Evolutionary conservation across 2,888 invertebrate genomes (phyloP), one percentile per base, ranked within the genome.

Genomic region (Dryobota labecula): DNA sequence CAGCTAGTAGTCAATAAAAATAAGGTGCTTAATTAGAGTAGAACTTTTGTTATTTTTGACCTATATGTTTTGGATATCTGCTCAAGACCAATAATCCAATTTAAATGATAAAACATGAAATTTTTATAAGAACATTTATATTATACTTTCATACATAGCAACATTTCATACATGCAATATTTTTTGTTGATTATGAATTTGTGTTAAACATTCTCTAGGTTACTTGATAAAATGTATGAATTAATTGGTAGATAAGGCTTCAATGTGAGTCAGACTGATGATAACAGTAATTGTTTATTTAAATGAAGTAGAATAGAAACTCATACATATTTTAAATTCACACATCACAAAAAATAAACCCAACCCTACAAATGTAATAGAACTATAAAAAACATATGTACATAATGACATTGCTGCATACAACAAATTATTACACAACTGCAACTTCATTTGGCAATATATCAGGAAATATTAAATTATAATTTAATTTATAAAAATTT

Each of bases 191-290:
- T 71, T 56, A 71, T 70, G 36, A 65, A 64, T 60, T 57, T 18
- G 20, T 56, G 54, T 72, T 58, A 65, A 47, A 78, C 45, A 70
- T 67, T 72, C 68, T 56, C 51, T 70, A 58, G 43, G 51, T 65
- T 67, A 61, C n/a, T 73, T 64, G 64, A 82, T 73, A 76, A 73
- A 70, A 51, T 56, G 54, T 75, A 61, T 70, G 51, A 64, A 76
- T 77, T 67, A 70, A 75, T 76, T 73, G 61, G 79, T 57, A 80
- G 83, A 84, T 85, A 84, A 83, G 78, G 71, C 62, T 71, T 68
- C 54, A 77, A 57, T 51, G 57, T 75, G 69, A 81, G 45, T 67
- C 51, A 69, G 49, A 68, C 57, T 71, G 74, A 70, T 71, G 74
- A 70, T 78, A 63, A 74, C 67, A 71, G 43, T 70, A 72, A 65